phyloP scores from a whole-genome alignment of 2,888 invertebrate genomes.

The Dynastes hyllus region DNA sequence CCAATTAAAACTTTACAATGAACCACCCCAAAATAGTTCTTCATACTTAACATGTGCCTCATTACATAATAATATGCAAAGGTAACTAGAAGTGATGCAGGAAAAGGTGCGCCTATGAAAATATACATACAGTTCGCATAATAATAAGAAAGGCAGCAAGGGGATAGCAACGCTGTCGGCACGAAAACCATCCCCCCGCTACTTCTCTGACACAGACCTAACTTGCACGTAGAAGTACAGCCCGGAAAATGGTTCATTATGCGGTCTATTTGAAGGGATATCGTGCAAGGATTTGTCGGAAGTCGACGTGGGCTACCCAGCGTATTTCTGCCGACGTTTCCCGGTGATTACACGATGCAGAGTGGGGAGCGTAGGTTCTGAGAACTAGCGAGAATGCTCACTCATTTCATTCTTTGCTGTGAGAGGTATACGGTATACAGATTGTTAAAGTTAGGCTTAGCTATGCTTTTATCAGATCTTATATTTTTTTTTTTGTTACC shows the following conservation, averaged over 20 bases:
- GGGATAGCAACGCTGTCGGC: not conserved
- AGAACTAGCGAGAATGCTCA: not conserved
- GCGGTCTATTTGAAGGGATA: constrained; percentile 47
- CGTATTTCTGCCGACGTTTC: not conserved
- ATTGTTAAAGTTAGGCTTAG: no score
- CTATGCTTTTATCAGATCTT: no score
- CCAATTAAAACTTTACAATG: no score
- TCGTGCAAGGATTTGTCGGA: constrained; percentile 49
- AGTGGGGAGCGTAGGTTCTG: not conserved
- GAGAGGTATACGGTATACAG: not conserved
- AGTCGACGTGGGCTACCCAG: constrained; percentile 2
- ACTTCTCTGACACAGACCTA: not conserved
- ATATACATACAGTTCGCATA: not conserved
- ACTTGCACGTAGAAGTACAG: constrained; percentile 5
- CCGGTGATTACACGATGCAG: constrained; percentile 42
- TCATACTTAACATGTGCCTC: no score
- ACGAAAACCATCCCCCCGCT: constrained; percentile 1
- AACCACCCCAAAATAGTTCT: no score
- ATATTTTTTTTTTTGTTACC: no score
- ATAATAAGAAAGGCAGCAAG: not conserved
- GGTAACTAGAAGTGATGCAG: no score
- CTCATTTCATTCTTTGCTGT: not conserved
- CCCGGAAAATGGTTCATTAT: constrained; percentile 48
- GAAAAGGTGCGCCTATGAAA: not conserved
- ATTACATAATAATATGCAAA: no score